A percentile compares a stretch with the other conserved stretches of the same genome.
Evolutionary conservation across 2,113 vertebrate genomes (phyloP).

Genomic region (Ciconia stormi): DNA sequence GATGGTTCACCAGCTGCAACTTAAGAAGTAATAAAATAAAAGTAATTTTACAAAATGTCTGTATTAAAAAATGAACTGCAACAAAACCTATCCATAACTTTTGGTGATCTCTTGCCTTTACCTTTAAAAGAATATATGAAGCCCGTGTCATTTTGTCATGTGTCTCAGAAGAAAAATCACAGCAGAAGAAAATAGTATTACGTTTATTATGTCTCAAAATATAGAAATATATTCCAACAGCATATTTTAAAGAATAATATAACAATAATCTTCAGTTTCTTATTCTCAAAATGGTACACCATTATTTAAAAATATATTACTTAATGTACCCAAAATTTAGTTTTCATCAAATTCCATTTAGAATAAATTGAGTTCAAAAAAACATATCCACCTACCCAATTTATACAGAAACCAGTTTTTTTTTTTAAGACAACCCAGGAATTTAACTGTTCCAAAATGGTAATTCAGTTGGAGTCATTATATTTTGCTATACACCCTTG

Average conservation of each 20-base stretch:
- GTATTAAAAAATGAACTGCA: background rate
- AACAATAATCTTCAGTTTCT: conserved; percentile 74
- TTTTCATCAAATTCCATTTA: conserved; percentile 66
- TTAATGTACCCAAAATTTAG: conserved; percentile 74
- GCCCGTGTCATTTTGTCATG: background rate
- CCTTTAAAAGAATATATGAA: background rate
- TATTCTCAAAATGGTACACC: conserved; percentile 75
- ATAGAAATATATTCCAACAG: conserved; percentile 77
- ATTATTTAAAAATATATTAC: conserved; percentile 82
- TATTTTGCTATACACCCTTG: background rate
- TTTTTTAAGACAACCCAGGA: conserved; percentile 14
- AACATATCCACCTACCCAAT: conserved; percentile 36
- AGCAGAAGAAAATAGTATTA: conserved; percentile 47
- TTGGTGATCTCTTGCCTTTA: background rate
- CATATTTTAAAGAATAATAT: conserved; percentile 82
- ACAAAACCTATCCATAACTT: background rate
- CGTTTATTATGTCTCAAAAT: conserved; percentile 80
- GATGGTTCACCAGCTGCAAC: background rate
- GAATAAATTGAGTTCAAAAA: conserved; percentile 67
- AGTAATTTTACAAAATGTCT: background rate
- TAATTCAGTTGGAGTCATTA: background rate
- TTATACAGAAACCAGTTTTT: conserved; percentile 35
- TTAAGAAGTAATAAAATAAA: background rate
- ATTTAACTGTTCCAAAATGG: background rate
- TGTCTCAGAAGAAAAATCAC: conserved; percentile 52